Evolutionary conservation across 53 echinoderm and acorn worm species (phyloP).

Genomic region (Zoroaster sp.): DNA sequence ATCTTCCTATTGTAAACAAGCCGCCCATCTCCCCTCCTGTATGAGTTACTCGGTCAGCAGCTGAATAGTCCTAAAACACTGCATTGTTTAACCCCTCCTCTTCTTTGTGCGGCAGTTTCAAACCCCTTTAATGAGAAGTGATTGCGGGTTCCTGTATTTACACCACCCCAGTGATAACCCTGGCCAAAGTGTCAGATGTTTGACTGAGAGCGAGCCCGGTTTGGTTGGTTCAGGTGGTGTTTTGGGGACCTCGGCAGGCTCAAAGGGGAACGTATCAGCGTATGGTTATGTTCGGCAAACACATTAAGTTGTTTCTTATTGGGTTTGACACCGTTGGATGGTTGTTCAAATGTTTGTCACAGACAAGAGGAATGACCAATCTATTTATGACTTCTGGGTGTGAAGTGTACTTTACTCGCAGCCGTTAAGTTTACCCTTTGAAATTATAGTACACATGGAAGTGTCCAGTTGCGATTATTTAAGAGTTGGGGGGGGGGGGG

Average conservation of each 20-base stretch:
- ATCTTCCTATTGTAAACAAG: constrained; percentile 12
- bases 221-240: constrained; percentile 55
- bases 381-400: constrained; percentile 42
- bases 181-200: neutral
- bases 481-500: no score
- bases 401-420: constrained; percentile 28
- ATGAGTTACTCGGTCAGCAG: neutral
- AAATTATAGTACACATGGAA: constrained; percentile 25
- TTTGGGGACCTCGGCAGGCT: constrained; percentile 44
- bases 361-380: constrained; percentile 36
- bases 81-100: neutral
- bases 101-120: neutral
- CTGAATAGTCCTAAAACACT: neutral
- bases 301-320: constrained; percentile 37
- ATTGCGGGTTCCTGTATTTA: neutral
- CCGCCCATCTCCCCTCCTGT: neutral
- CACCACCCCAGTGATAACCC: neutral
- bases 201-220: neutral
- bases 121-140: neutral
- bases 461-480: neutral
- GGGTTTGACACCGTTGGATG: constrained; percentile 33
- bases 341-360: constrained; percentile 19
- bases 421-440: neutral
- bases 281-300: constrained; percentile 24
- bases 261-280: constrained; percentile 35